phyloP scores from a whole-genome alignment of 2,888 invertebrate genomes.

The Eristalis tenax region DNA sequence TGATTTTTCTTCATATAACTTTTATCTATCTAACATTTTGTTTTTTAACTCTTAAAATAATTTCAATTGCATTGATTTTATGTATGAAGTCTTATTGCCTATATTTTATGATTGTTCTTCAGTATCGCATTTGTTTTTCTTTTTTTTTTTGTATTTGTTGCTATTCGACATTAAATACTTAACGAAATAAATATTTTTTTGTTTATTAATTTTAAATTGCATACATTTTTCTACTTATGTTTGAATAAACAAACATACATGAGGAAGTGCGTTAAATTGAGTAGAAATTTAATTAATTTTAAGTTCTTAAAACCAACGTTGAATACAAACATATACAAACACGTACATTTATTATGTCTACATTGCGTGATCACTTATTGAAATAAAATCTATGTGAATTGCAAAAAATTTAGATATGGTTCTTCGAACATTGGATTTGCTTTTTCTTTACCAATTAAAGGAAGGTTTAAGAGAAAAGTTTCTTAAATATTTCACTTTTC shows the following conservation, averaged over 20 bases:
- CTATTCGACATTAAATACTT: slow-evolving; percentile 64
- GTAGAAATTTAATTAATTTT: neutral
- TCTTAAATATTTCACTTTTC: neutral
- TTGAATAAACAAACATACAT: neutral
- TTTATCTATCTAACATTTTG: slow-evolving; percentile 17
- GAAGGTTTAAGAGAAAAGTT: neutral
- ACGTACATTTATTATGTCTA: neutral
- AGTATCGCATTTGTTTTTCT: slow-evolving; percentile 57
- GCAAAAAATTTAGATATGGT: neutral
- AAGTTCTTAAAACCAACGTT: neutral
- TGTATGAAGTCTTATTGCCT: slow-evolving; percentile 41
- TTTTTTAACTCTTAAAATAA: slow-evolving; percentile 13
- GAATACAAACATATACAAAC: neutral
- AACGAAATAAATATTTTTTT: neutral
- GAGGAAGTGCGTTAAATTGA: neutral
- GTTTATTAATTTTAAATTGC: neutral
- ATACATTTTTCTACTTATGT: neutral
- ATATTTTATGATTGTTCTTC: slow-evolving; percentile 51
- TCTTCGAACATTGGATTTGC: neutral
- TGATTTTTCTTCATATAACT: slow-evolving; percentile 25
- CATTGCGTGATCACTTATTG: neutral
- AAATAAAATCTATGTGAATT: neutral
- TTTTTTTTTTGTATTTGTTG: slow-evolving; percentile 14
- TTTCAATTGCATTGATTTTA: slow-evolving; percentile 41
- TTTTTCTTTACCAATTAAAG: neutral